Evolutionary conservation across 2,797 vertebrate genomes (phyloP).

Genomic region (Craterocephalus amniculus): DNA sequence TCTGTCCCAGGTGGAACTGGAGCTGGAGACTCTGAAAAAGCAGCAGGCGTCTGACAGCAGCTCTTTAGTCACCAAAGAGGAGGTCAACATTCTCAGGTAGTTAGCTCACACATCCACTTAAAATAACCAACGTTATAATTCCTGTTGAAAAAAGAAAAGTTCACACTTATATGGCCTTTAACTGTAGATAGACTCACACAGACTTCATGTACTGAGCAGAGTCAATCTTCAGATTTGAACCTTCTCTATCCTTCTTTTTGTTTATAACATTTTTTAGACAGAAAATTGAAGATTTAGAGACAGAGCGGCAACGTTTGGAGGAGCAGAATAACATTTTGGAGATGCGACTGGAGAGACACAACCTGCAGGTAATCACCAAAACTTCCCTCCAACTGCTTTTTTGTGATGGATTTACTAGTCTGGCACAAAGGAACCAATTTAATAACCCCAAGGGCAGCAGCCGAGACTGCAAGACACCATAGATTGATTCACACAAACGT

Average conservation of each 20-base stretch:
- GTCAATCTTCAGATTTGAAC: conserved; percentile 1
- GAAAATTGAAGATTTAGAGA: conserved; percentile 94
- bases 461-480: conserved; percentile 32
- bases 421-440: conserved; percentile 75
- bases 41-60: conserved; percentile 82
- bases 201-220: conserved; percentile 9
- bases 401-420: conserved; percentile 68
- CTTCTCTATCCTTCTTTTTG: conserved; percentile 14
- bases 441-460: conserved; percentile 64
- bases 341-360: conserved; percentile 89
- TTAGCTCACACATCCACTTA: conserved; percentile 6
- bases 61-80: conserved; percentile 82
- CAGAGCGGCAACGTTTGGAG: conserved; percentile 87
- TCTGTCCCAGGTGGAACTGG: conserved; percentile 86
- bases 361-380: conserved; percentile 85
- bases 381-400: conserved; percentile 32
- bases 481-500: conserved; percentile 68
- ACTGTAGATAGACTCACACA: conserved; percentile 21
- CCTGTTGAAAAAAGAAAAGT: conserved; percentile 24
- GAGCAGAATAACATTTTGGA: conserved; percentile 88
- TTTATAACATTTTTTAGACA: conserved; percentile 76
- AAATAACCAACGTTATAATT: conserved; percentile 5
- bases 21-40: conserved; percentile 87
- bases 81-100: conserved; percentile 87
- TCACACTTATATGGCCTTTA: neutral